A percentile compares a stretch with the other conserved stretches of the same genome.
Conservation (phyloP, 2,797 vertebrate genomes). For the Monodelphis domestica region DNA sequence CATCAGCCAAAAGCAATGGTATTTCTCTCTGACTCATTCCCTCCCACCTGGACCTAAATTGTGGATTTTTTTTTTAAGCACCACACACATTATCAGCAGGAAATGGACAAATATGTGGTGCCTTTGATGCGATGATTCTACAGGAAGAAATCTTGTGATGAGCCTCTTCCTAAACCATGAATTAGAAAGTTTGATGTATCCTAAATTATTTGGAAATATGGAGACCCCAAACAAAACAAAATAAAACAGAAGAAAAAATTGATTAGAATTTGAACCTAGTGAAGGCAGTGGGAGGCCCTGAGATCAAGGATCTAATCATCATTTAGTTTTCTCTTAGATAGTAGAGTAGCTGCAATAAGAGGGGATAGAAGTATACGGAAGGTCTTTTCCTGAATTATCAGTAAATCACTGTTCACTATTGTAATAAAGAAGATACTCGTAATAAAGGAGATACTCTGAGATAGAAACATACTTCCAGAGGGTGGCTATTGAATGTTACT, state of each 20-base stretch:
- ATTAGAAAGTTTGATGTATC: slow-evolving; percentile 14
- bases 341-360: not conserved
- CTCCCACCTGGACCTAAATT: slow-evolving; percentile 74
- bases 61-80: slow-evolving; percentile 70
- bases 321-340: slow-evolving; percentile 26
- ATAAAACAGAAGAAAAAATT: too few species aligned
- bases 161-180: slow-evolving; percentile 41
- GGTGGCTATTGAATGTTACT: too few species aligned
- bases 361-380: not conserved
- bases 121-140: slow-evolving; percentile 62
- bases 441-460: too few species aligned
- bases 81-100: slow-evolving; percentile 64
- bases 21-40: slow-evolving; percentile 74
- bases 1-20: slow-evolving; percentile 70
- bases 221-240: too few species aligned
- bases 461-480: too few species aligned
- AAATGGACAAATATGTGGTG: slow-evolving; percentile 55
- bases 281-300: not conserved
- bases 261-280: slow-evolving; percentile 1
- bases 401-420: slow-evolving; percentile 51
- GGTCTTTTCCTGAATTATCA: not conserved
- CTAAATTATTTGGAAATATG: not conserved
- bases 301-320: not conserved
- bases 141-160: slow-evolving; percentile 55
- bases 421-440: too few species aligned